These are phyloP conservation scores for Chironomus striatipennis DNA, from an alignment of 1,140 invertebrate genomes.

Conservation along the genomic window DNA sequence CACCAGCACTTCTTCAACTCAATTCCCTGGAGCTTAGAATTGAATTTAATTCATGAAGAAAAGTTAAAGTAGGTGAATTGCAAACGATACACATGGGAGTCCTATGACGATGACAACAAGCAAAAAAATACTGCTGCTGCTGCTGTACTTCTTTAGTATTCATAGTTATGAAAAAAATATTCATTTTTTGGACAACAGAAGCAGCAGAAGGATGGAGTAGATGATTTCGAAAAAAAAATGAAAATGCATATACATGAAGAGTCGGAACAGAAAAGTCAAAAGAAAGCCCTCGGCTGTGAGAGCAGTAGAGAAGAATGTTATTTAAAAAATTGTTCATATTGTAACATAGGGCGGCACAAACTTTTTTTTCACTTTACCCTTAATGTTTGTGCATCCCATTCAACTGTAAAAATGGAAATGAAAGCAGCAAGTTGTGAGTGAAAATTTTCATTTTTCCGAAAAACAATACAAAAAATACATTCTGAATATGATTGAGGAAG, in stretches of 20 bases:
- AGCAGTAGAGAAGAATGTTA: neutral
- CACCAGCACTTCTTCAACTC: too few relatives aligned
- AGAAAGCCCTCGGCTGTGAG: neutral
- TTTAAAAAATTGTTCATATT: neutral
- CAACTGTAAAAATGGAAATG: conserved; percentile 13
- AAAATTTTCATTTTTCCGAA: conserved; percentile 10
- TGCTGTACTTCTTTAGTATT: neutral
- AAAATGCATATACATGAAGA: neutral
- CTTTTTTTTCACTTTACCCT: neutral
- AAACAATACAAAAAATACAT: neutral
- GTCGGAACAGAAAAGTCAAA: neutral
- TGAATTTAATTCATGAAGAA: neutral
- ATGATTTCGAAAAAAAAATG: too few relatives aligned
- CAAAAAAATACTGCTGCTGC: neutral
- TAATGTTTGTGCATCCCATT: conserved; percentile 10
- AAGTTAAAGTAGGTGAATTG: neutral
- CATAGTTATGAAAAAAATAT: neutral
- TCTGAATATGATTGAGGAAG: neutral
- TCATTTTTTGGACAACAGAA: too few relatives aligned
- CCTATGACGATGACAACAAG: neutral
- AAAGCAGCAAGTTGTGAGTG: conserved; percentile 1
- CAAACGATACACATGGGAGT: conserved; percentile 1
- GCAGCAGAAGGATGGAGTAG: too few relatives aligned
- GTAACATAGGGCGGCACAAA: neutral
- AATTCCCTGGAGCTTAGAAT: neutral